Percentiles rank a stretch among this genome's conserved stretches.
phyloP scores from a whole-genome alignment of 2,888 invertebrate genomes.

The Athalia cordata region DNA sequence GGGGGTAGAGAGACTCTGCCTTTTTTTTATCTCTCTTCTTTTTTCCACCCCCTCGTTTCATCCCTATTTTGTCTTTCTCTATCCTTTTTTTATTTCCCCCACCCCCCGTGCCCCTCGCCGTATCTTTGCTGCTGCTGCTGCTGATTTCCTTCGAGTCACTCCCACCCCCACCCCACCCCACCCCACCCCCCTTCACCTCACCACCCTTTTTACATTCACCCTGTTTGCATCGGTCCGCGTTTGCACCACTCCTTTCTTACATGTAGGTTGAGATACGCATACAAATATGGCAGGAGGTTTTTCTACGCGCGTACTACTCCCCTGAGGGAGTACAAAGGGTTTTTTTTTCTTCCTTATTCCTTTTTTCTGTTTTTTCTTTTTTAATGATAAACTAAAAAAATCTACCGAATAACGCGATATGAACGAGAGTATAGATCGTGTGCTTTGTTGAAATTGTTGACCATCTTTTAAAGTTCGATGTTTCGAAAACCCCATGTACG shows the following conservation, averaged over 20 bases:
- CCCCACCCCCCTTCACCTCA: neutral
- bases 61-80: conserved; percentile 13
- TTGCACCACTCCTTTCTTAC: too few species aligned
- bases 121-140: neutral
- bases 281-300: neutral
- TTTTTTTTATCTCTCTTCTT: conserved; percentile 52
- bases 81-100: conserved; percentile 39
- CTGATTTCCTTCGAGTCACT: conserved; percentile 27
- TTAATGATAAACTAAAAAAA: neutral
- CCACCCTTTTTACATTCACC: neutral
- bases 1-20: conserved; percentile 17
- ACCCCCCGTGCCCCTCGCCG: too few species aligned
- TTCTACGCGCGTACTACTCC: neutral
- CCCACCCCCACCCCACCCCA: neutral
- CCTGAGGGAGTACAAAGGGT: conserved; percentile 15
- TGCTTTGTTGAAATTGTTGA: too few species aligned
- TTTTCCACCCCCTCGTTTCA: conserved; percentile 47
- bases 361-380: too few species aligned
- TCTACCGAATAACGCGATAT: too few species aligned
- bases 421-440: too few species aligned
- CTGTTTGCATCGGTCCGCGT: neutral
- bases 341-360: too few species aligned
- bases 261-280: too few species aligned
- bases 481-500: too few species aligned
- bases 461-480: too few species aligned